phyloP scores from a whole-genome alignment of 2,888 invertebrate genomes.

The Synergus umbraculus region DNA sequence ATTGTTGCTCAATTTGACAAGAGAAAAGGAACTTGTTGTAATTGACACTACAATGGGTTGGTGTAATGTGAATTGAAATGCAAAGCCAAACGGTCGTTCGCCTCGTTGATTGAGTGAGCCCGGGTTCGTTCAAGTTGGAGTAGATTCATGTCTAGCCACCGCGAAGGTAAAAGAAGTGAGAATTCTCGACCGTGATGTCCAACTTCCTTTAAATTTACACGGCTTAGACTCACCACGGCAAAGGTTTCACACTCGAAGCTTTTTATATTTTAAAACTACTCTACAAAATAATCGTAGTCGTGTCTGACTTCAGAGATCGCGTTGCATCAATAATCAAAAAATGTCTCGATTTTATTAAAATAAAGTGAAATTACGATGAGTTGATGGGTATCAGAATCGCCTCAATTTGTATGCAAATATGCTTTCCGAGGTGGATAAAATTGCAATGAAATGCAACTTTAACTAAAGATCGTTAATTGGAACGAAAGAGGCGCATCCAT shows the following conservation, averaged over 20 bases:
- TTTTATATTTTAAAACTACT: conserved; percentile 1
- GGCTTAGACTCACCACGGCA: neutral
- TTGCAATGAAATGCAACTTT: conserved; percentile 20
- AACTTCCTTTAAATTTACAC: conserved; percentile 7
- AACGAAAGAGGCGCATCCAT: conserved; percentile 8
- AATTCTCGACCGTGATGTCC: neutral
- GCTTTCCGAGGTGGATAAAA: neutral
- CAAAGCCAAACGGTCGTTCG: conserved; percentile 26
- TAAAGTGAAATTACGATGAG: conserved; percentile 15
- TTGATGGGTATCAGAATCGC: conserved; percentile 1
- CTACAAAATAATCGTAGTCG: neutral
- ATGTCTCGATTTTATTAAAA: neutral
- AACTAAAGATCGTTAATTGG: conserved; percentile 4
- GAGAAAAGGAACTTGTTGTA: conserved; percentile 17
- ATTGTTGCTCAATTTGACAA: conserved; percentile 27
- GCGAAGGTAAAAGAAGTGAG: neutral
- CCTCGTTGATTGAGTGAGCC: conserved; percentile 29
- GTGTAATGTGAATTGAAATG: conserved; percentile 7
- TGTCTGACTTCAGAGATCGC: too few relatives aligned
- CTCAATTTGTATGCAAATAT: conserved; percentile 31
- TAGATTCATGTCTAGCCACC: conserved; percentile 24
- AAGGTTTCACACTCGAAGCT: neutral
- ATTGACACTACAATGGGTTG: conserved; percentile 1
- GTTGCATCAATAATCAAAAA: neutral
- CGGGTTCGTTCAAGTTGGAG: neutral